Percentiles rank a stretch among this genome's conserved stretches.
phyloP scores from a whole-genome alignment of 2,888 invertebrate genomes.

The Oithona nana region DNA sequence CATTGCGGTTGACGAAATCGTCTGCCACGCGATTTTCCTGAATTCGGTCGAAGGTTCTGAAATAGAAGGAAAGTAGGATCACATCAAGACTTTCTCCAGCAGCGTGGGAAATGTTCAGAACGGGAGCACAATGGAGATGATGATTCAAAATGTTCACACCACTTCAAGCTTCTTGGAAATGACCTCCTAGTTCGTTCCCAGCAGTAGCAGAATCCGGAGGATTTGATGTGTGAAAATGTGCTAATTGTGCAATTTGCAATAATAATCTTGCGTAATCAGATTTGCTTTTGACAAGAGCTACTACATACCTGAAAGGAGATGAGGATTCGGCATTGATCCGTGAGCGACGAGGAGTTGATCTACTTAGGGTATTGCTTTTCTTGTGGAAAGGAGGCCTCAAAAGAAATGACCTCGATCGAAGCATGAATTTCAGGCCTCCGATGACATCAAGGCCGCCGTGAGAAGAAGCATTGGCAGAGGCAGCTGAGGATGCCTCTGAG shows the following conservation, averaged over 20 bases:
- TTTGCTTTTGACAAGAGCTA: too few relatives aligned
- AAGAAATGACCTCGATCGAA: background rate
- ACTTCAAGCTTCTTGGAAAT: too few relatives aligned
- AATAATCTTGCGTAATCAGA: too few relatives aligned
- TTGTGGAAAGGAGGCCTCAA: background rate
- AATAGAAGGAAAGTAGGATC: too few relatives aligned
- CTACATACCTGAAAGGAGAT: background rate
- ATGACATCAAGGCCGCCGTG: background rate
- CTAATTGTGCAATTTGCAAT: too few relatives aligned
- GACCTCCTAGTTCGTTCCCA: too few relatives aligned
- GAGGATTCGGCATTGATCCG: background rate
- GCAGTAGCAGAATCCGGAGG: too few relatives aligned
- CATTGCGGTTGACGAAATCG: background rate
- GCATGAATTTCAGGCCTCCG: background rate
- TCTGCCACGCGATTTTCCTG: background rate
- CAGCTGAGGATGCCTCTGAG: background rate
- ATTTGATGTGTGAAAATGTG: too few relatives aligned
- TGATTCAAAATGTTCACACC: too few relatives aligned
- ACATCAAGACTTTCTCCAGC: too few relatives aligned
- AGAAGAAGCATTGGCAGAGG: background rate
- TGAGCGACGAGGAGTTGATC: background rate
- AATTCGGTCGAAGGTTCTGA: background rate
- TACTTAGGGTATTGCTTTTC: background rate
- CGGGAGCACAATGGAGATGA: background rate
- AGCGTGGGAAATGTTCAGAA: background rate